Conservation (phyloP, 1,140 invertebrate species). For the Spodoptera frugiperda region DNA sequence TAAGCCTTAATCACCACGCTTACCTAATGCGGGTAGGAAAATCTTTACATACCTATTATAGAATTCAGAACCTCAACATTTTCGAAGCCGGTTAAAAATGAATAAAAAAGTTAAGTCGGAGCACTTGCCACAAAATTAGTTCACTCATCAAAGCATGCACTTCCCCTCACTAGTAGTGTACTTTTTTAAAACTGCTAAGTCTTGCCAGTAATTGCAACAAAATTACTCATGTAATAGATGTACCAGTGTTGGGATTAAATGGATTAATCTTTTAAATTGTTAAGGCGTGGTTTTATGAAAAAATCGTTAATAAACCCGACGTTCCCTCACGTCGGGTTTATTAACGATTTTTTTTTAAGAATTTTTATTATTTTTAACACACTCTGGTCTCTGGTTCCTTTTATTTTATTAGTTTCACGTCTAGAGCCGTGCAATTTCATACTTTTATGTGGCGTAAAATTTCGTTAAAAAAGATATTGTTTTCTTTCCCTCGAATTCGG, state of each 20-base stretch:
- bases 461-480: not conserved
- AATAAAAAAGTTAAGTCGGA: too few relatives aligned
- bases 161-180: not conserved
- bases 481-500: slow-evolving; percentile 8
- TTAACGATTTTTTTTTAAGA: too few relatives aligned
- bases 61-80: too few relatives aligned
- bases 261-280: slow-evolving; percentile 24
- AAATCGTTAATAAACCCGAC: slow-evolving; percentile 17
- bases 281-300: slow-evolving; percentile 20
- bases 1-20: too few relatives aligned
- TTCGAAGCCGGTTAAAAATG: too few relatives aligned
- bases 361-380: slow-evolving; percentile 28
- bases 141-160: too few relatives aligned
- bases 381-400: not conserved
- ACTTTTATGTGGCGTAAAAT: slow-evolving; percentile 27
- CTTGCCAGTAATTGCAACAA: slow-evolving; percentile 27
- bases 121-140: too few relatives aligned
- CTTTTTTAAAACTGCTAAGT: not conserved
- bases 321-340: too few relatives aligned
- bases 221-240: slow-evolving; percentile 26
- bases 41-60: too few relatives aligned
- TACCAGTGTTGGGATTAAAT: slow-evolving; percentile 12
- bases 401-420: slow-evolving; percentile 10
- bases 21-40: too few relatives aligned
- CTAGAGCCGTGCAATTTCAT: slow-evolving; percentile 28